Conservation (phyloP, 2,797 vertebrate genomes). For the Notamacropus eugenii region DNA sequence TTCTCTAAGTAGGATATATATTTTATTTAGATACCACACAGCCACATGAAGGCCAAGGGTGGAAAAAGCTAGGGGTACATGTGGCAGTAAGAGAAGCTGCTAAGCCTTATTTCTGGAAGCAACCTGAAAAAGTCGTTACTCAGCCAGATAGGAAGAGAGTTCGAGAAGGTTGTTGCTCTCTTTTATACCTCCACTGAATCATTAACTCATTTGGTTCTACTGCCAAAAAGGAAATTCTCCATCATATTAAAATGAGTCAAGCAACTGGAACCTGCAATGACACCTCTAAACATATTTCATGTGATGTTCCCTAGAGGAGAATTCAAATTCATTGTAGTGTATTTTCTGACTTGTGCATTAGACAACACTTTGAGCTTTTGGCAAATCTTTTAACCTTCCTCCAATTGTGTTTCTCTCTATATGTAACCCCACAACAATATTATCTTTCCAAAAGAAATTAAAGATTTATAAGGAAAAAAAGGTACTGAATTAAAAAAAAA, state of each 20-base stretch:
- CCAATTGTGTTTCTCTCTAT: no score
- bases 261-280: neutral
- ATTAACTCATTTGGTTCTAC: neutral
- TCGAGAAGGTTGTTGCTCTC: neutral
- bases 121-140: neutral
- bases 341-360: neutral
- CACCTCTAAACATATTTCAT: neutral
- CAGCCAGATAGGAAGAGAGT: neutral
- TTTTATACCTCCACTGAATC: neutral
- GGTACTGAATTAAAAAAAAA: neutral
- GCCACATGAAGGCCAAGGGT: neutral
- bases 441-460: neutral
- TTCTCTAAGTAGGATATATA: neutral
- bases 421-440: neutral
- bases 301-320: neutral
- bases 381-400: no score
- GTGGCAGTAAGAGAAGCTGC: neutral
- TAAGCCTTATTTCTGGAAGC: neutral
- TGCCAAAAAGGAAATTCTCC: neutral
- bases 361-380: neutral
- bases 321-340: neutral
- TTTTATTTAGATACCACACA: neutral
- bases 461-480: neutral
- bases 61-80: neutral
- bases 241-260: neutral